Evolutionary conservation across 2,113 vertebrate genomes (phyloP), one percentile per base, ranked within the genome.

Genomic region (Engraulis encrasicolus): DNA sequence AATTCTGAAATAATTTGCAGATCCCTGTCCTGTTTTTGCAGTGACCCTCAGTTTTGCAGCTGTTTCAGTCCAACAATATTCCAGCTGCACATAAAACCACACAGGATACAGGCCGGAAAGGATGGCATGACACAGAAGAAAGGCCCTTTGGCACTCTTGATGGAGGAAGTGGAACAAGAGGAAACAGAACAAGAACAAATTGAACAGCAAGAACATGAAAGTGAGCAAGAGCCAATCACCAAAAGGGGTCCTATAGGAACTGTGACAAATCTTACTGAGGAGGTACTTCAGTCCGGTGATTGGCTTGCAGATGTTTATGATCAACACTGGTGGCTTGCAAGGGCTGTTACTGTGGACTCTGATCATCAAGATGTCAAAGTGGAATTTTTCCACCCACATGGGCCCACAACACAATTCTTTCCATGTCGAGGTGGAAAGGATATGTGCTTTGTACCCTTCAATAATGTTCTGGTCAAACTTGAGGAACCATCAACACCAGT

Each of bases 381-480:
- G 58, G 80, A 85, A 50, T 85, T 85, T 81, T 19, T 85, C 79
- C 79, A 85, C 17, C 80, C 80, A 37, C 82, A 82, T 86, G 84
- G 82, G 82, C 82, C 82, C 54, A 80, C 81, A 88, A 74, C 82
- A 79, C n/a, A n/a, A n/a, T n/a, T n/a, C n/a, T n/a, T n/a, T n/a
- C n/a, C n/a, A n/a, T n/a, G n/a, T n/a, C n/a, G n/a, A n/a, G n/a
- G n/a, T n/a, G n/a, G n/a, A n/a, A n/a, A n/a, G n/a, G n/a, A n/a
- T n/a, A n/a, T n/a, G n/a, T n/a, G n/a, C n/a, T n/a, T n/a, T n/a
- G n/a, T n/a, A n/a, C n/a, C n/a, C n/a, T n/a, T n/a, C n/a, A n/a
- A n/a, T n/a, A n/a, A n/a, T n/a, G n/a, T n/a, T n/a, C n/a, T n/a
- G n/a, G n/a, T n/a, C n/a, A n/a, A n/a, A n/a, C n/a, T n/a, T n/a